Conservation (phyloP, 2,797 vertebrate genomes). For the Pitangus sulphuratus region DNA sequence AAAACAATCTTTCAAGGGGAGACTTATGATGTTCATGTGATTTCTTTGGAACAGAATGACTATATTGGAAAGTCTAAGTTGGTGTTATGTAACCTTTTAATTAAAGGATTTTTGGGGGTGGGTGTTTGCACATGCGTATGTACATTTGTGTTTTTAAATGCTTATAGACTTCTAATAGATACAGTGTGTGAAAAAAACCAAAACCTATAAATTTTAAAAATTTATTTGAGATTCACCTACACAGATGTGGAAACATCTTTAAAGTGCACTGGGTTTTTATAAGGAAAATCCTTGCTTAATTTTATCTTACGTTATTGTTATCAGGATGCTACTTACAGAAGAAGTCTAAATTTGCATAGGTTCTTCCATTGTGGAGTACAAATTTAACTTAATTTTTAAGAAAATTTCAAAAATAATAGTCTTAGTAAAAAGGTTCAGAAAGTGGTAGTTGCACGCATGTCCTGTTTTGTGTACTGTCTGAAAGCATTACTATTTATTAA, state of each 20-base stretch:
- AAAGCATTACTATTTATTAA: slow-evolving; percentile 94
- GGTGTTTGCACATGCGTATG: not conserved
- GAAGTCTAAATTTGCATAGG: not conserved
- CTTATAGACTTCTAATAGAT: not conserved
- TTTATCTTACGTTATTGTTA: not conserved
- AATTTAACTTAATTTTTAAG: slow-evolving; percentile 50
- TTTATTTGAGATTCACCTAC: not conserved
- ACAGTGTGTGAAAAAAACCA: not conserved
- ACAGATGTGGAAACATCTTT: not conserved
- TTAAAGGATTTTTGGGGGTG: not conserved
- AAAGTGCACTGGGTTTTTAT: not conserved
- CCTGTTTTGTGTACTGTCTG: slow-evolving; percentile 81
- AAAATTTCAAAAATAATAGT: slow-evolving; percentile 59
- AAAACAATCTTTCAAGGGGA: not conserved
- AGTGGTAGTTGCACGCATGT: slow-evolving; percentile 78
- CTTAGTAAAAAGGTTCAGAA: slow-evolving; percentile 62
- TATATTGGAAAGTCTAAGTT: not conserved
- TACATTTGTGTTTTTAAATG: not conserved
- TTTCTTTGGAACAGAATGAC: not conserved
- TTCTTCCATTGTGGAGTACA: not conserved
- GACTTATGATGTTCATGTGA: not conserved
- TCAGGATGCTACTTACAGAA: not conserved
- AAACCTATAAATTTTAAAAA: not conserved
- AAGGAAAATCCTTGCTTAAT: not conserved
- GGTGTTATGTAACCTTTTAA: not conserved